Evolutionary conservation across 2,888 invertebrate genomes (phyloP), one percentile per base, ranked within the genome.

Genomic region (Acronicta psi): DNA sequence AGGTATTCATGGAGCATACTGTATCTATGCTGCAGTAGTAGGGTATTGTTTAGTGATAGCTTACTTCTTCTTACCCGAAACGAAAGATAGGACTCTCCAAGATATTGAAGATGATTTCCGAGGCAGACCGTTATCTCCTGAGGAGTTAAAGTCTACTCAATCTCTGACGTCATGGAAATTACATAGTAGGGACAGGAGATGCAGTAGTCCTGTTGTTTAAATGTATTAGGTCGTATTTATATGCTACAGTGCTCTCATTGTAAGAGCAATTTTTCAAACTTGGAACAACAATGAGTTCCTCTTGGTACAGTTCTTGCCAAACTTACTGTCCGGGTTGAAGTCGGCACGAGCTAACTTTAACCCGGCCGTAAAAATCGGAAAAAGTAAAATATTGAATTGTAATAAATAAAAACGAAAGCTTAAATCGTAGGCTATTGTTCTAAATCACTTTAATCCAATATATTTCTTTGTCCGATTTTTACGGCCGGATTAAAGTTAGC

Each of bases 51-150:
- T 88, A 16, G 63, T 84, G 5, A 59, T 90, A 18, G 80, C 85
- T 0, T 84, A 79, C 64, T 82, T 86, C 49, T 84, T 87, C 52
- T 67, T 91, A 2, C 91, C 91, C 1, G 91, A 91, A 64, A 91
- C 91, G 0, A 89, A 87, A 13, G 90, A 89, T 43, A 83, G 85
- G 47, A 90, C 90, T 2, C 73, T 90, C 25, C 90, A 89, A 54
- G 87, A 91, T 52, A 90, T 91, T 40, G 91, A 90, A 58, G 81
- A 90, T 29, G 90, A 89, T 66, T 87, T 90, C 50, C 77, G 87
- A 71, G 89, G 87, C 2, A 75, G 79, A 49, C 83, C 84, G 0
- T 17, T 89, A 34, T 77, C 86, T 11, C 70, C 79, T 55, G 79
- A 82, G 10, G 86, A 87, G 61, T 36, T 87, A 42, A 85, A 84